Base-by-base conservation (phyloP, 2,797 vertebrate genomes). In the Rhynchotus rufescens region DNA sequence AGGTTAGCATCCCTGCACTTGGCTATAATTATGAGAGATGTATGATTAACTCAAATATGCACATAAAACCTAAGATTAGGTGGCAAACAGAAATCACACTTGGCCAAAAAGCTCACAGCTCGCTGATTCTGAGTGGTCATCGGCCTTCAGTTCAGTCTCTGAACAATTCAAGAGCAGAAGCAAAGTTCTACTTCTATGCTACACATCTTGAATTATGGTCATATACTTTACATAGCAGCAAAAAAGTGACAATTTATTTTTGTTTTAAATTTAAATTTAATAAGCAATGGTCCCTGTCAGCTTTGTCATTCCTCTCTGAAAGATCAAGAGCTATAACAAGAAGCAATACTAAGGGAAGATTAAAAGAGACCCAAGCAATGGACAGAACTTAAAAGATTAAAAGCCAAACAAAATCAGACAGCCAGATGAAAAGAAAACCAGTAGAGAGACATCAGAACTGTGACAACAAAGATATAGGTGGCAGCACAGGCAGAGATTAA, bases 381-480 rank as follows among this genome's bases (percentile, higher is more conserved):
- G 57, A 83, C 51, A 60, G 65, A 74, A 71, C 94, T 96, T 96
- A 92, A 88, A 96, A 94, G 87, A 96, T 81, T 88, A 94, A 96
- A 96, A 95, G 44, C 74, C 94, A 87, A 95, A 84, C 65, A 74
- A 84, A 95, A 90, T 65, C 76, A 71, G 73, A 80, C 84, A 92
- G 59, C 42, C 45, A 86, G 86, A 95, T 95, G 62, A 97, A 96
- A 96, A 93, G 65, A 88, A 71, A 93, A 84, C 44, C 28, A 38
- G 79, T 65, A 78, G 77, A 92, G 52, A 91, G 52, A 84, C 65
- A 93, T 94, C 77, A 95, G 61, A 94, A 89, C 77, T 89, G 68
- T 77, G 67, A 92, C 93, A 96, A 87, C 79, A 96, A 95, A 94
- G 78, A 90, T 92, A 60, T 1, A 88, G 71, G 76, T 14, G 2